phyloP scores from a whole-genome alignment of 2,113 vertebrate genomes.

The Phaetusa simplex region DNA sequence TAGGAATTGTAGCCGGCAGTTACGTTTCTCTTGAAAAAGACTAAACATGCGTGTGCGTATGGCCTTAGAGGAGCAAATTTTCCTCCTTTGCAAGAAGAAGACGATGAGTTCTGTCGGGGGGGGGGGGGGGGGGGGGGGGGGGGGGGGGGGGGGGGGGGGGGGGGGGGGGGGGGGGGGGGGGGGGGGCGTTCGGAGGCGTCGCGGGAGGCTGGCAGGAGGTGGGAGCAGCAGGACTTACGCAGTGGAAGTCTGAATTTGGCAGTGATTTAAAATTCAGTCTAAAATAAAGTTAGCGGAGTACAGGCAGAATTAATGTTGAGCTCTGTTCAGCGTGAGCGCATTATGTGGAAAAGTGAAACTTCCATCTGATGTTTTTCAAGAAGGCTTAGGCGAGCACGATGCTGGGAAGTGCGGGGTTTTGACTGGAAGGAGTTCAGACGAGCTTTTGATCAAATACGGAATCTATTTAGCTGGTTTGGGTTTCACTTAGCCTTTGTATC shows the following conservation, averaged over 20 bases:
- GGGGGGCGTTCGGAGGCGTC: slow-evolving; percentile 25
- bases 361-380: background rate
- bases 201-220: background rate
- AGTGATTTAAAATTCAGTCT: background rate
- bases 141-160: too few relatives aligned
- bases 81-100: background rate
- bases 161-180: too few relatives aligned
- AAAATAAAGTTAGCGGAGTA: slow-evolving; percentile 36
- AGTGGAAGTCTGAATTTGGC: slow-evolving; percentile 29
- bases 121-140: too few relatives aligned
- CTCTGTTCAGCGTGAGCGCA: background rate
- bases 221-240: slow-evolving; percentile 34
- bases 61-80: background rate
- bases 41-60: background rate
- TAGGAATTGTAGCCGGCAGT: background rate
- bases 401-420: background rate
- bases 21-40: background rate
- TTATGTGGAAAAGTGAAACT: background rate
- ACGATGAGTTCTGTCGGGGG: background rate
- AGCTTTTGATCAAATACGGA: background rate
- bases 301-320: background rate
- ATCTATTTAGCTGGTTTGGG: background rate
- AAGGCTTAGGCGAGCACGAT: background rate
- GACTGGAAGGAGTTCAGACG: background rate
- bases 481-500: fast-evolving